A percentile compares a stretch with the other conserved stretches of the same genome.
These are phyloP conservation scores for Montifringilla adamsi DNA, from an alignment of 2,113 vertebrate species.

Conservation along the genomic window DNA sequence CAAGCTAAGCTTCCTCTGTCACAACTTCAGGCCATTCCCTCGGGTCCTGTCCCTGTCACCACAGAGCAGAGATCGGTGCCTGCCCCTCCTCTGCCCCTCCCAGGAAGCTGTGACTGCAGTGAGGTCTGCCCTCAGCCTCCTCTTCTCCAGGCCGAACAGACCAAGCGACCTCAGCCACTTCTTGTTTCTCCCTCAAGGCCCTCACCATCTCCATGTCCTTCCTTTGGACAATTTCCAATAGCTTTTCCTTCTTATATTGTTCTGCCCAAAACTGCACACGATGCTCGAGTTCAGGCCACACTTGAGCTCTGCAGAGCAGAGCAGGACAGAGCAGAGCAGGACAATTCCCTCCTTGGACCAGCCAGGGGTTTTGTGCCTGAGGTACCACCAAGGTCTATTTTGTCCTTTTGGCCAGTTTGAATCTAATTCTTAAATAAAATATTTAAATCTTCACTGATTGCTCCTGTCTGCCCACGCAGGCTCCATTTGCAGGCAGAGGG, in stretches of 20 bases:
- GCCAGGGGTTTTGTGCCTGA: background rate
- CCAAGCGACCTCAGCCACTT: background rate
- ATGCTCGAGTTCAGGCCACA: fast-evolving
- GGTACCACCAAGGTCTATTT: fast-evolving
- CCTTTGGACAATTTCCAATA: background rate
- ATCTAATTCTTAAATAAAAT: background rate
- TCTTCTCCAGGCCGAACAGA: background rate
- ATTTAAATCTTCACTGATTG: background rate
- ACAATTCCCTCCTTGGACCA: background rate
- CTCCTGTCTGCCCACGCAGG: background rate
- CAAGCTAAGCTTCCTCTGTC: background rate
- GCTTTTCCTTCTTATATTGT: background rate
- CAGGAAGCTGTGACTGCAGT: fast-evolving
- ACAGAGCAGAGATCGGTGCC: background rate
- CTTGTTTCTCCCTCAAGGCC: background rate
- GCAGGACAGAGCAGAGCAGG: no score
- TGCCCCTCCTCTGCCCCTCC: background rate
- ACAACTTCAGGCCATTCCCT: background rate
- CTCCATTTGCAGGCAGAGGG: background rate
- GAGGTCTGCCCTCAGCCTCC: background rate
- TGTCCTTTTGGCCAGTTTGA: background rate
- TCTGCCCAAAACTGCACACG: background rate
- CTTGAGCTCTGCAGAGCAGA: no score
- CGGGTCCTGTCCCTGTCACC: fast-evolving
- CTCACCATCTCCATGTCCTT: background rate